Conservation (phyloP, 2,888 invertebrate genomes). For the Andrena fulva region DNA sequence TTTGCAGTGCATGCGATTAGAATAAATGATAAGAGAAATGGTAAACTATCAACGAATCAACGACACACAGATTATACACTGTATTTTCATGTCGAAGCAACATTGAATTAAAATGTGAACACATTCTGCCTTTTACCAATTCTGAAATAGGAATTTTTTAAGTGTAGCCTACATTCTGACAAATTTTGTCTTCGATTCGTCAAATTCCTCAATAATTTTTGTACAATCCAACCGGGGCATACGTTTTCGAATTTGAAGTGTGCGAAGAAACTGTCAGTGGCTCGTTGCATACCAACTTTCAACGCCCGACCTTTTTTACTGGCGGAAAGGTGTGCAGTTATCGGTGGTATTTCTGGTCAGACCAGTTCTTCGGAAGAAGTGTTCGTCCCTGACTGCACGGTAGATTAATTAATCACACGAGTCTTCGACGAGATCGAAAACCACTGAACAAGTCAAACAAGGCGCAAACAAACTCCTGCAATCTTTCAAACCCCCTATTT, state of each 20-base stretch:
- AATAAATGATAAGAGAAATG: too few relatives aligned
- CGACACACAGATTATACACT: too few relatives aligned
- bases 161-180: too few relatives aligned
- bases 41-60: too few relatives aligned
- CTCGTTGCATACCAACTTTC: conserved; percentile 10
- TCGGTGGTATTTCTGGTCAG: conserved; percentile 26
- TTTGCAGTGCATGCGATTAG: too few relatives aligned
- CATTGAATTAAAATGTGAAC: too few relatives aligned
- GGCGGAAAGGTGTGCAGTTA: conserved; percentile 17
- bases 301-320: not conserved
- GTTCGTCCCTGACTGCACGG: conserved; percentile 27
- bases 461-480: conserved; percentile 58
- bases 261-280: not conserved
- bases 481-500: conserved; percentile 13
- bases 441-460: conserved; percentile 65
- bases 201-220: too few relatives aligned
- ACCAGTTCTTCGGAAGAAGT: conserved; percentile 46
- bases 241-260: not conserved
- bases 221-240: not conserved
- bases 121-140: too few relatives aligned
- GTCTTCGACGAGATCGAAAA: conserved; percentile 69
- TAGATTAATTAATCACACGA: conserved; percentile 70
- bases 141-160: too few relatives aligned
- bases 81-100: too few relatives aligned
- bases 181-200: too few relatives aligned